Evolutionary conservation across 2,888 invertebrate species (phyloP).

Genomic region (Acanthoscelides obtectus): DNA sequence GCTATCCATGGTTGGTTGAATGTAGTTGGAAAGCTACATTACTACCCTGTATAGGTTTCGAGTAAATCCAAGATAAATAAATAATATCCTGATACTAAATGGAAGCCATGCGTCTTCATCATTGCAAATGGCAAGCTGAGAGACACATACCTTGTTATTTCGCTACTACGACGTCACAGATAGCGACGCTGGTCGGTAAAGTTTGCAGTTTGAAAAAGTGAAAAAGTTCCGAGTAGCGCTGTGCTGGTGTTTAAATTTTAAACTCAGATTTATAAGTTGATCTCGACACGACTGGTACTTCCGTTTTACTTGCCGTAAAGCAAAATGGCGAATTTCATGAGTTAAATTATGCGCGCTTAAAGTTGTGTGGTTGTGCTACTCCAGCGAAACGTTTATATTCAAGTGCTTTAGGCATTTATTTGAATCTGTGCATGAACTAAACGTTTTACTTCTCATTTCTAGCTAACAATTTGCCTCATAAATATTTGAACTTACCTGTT

Average conservation of each 20-base stretch:
- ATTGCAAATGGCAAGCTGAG: neutral
- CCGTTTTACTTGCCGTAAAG: neutral
- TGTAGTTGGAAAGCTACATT: too few relatives aligned
- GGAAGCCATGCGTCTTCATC: neutral
- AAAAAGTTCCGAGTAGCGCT: neutral
- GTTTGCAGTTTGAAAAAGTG: neutral
- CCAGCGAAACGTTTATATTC: too few relatives aligned
- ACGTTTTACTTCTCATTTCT: too few relatives aligned
- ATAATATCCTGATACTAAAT: neutral
- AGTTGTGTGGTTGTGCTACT: neutral
- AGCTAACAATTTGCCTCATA: too few relatives aligned
- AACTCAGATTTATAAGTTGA: neutral
- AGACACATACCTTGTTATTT: neutral
- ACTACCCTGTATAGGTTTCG: too few relatives aligned
- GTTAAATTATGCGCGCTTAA: neutral
- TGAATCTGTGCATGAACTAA: too few relatives aligned
- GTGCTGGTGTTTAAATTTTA: neutral
- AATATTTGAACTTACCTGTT: too few relatives aligned
- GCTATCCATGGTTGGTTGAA: too few relatives aligned
- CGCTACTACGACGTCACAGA: neutral
- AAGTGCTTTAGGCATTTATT: too few relatives aligned
- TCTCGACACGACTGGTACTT: neutral
- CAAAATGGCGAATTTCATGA: neutral
- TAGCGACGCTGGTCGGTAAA: neutral
- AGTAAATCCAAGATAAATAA: too few relatives aligned